Percentiles rank a stretch among this genome's conserved stretches.
Evolutionary conservation across 2,113 vertebrate genomes (phyloP).

Genomic region (Gopherus flavomarginatus): DNA sequence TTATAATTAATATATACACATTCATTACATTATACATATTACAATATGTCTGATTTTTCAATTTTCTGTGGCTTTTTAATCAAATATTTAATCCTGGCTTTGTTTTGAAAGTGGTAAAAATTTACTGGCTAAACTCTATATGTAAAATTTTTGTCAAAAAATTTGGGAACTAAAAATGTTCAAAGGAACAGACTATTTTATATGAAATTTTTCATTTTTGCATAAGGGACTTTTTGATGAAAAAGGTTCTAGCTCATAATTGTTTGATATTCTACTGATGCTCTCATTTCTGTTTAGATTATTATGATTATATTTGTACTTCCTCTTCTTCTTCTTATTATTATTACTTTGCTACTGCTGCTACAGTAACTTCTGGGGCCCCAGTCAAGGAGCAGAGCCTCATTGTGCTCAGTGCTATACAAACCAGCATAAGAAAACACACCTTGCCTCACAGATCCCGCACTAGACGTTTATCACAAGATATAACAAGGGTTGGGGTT

Average conservation of each 20-base stretch:
- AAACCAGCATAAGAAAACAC: background rate
- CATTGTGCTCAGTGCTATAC: background rate
- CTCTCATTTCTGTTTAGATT: background rate
- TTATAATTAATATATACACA: background rate
- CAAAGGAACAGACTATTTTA: background rate
- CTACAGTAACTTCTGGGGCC: background rate
- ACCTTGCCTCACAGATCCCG: background rate
- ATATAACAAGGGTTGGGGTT: no score
- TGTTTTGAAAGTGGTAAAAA: background rate
- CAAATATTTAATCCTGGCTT: background rate
- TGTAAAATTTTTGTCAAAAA: background rate
- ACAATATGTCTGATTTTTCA: background rate
- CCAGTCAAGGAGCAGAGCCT: background rate
- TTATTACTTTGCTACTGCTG: no score
- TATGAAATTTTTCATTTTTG: background rate
- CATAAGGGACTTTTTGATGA: background rate
- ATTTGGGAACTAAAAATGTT: background rate
- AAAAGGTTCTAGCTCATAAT: background rate
- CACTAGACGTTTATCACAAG: background rate
- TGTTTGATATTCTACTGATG: background rate
- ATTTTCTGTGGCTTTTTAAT: background rate
- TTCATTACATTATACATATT: background rate
- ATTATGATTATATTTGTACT: background rate
- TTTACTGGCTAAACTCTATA: background rate
- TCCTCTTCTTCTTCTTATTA: background rate